Percentiles rank a stretch among this genome's conserved stretches.
phyloP scores from a whole-genome alignment of 2,888 invertebrate genomes.

The Drosophila paracracens region DNA sequence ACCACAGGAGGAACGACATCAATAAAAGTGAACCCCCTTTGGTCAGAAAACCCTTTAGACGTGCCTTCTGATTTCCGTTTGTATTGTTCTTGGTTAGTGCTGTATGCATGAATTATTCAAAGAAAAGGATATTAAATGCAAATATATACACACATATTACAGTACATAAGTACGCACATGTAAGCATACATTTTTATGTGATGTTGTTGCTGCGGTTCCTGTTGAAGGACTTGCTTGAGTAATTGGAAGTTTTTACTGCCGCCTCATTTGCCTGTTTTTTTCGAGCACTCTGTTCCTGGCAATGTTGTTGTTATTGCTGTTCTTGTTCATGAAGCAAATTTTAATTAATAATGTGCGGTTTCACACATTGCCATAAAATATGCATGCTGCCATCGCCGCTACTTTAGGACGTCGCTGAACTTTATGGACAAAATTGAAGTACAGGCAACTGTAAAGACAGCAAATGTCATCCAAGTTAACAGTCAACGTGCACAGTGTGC shows the following conservation, averaged over 20 bases:
- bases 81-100: slow-evolving; percentile 59
- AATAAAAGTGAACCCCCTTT: slow-evolving; percentile 43
- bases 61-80: slow-evolving; percentile 43
- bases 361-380: slow-evolving; percentile 74
- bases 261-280: slow-evolving; percentile 76
- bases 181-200: slow-evolving; percentile 29
- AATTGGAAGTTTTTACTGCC: slow-evolving; percentile 80
- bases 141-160: slow-evolving; percentile 33
- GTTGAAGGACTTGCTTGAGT: slow-evolving; percentile 65
- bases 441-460: slow-evolving; percentile 1
- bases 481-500: neutral
- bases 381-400: slow-evolving; percentile 46
- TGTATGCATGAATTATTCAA: slow-evolving; percentile 75
- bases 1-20: slow-evolving; percentile 14
- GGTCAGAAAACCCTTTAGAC: slow-evolving; percentile 46
- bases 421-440: slow-evolving; percentile 37
- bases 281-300: slow-evolving; percentile 45
- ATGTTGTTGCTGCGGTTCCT: slow-evolving; percentile 39
- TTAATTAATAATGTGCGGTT: slow-evolving; percentile 80
- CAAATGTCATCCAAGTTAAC: neutral
- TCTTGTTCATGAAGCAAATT: slow-evolving; percentile 73
- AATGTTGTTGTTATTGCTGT: slow-evolving; percentile 24
- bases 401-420: slow-evolving; percentile 37
- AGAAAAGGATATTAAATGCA: slow-evolving; percentile 79
- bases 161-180: slow-evolving; percentile 6